Evolutionary conservation across 2,888 invertebrate species (phyloP).

Genomic region (Hyposoter didymator): DNA sequence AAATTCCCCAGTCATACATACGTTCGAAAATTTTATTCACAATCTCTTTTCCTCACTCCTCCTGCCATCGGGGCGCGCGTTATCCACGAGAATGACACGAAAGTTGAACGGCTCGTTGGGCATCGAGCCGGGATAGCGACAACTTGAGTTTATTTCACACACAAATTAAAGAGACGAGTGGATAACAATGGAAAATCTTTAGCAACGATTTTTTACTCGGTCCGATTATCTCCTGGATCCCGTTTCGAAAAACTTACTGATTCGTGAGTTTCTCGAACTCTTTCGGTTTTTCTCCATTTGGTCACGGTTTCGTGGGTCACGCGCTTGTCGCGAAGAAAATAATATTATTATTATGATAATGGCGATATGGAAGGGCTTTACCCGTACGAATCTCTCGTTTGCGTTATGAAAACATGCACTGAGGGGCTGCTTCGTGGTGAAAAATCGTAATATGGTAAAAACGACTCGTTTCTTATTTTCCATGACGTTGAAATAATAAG

Average conservation of each 20-base stretch:
- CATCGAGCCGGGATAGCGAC: not conserved
- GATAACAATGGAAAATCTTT: not conserved
- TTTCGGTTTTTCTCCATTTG: slow-evolving; percentile 18
- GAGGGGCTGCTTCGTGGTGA: slow-evolving; percentile 46
- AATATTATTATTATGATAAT: slow-evolving; percentile 71
- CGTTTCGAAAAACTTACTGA: not conserved
- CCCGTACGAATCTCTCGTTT: slow-evolving; percentile 60
- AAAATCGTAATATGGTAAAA: slow-evolving; percentile 59
- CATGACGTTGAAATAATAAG: slow-evolving; percentile 14
- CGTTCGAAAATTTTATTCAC: slow-evolving; percentile 48
- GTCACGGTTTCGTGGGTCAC: slow-evolving; percentile 29
- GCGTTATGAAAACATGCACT: slow-evolving; percentile 64
- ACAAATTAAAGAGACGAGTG: not conserved
- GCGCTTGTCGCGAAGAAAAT: slow-evolving; percentile 69
- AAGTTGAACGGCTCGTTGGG: not conserved
- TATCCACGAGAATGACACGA: not conserved
- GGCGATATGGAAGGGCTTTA: slow-evolving; percentile 63
- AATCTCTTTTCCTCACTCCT: slow-evolving; percentile 10
- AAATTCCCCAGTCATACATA: slow-evolving; percentile 68
- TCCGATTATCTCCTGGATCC: slow-evolving; percentile 1
- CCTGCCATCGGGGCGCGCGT: not conserved
- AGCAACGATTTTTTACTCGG: not conserved
- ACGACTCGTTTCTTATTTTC: slow-evolving; percentile 53
- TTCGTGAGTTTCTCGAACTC: slow-evolving; percentile 1
- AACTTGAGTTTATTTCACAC: not conserved